phyloP scores from a whole-genome alignment of 2,888 invertebrate genomes.

The Polietes domitor region DNA sequence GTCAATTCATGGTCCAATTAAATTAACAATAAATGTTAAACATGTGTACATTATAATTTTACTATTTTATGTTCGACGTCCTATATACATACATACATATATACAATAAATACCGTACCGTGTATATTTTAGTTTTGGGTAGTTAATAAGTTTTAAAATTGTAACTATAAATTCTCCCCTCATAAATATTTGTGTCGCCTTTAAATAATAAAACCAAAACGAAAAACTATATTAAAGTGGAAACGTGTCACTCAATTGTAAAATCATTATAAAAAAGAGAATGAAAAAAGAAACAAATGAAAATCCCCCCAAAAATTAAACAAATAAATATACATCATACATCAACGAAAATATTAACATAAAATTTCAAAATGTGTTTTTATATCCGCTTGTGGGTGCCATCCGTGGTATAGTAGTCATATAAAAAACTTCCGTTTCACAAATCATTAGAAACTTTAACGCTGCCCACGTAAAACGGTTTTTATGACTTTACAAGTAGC shows the following conservation, averaged over 20 bases:
- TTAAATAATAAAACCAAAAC: slow-evolving; percentile 50
- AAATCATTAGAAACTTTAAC: neutral
- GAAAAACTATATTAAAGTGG: slow-evolving; percentile 27
- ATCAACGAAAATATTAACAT: slow-evolving; percentile 33
- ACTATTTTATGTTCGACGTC: slow-evolving; percentile 27
- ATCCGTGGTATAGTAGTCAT: no score
- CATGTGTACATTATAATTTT: slow-evolving; percentile 51
- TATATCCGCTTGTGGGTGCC: no score
- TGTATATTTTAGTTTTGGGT: slow-evolving; percentile 25
- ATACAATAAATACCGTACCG: no score
- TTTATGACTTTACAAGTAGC: no score
- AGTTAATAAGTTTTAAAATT: slow-evolving; percentile 59
- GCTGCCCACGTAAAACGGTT: no score
- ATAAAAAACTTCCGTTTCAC: neutral
- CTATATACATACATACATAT: neutral
- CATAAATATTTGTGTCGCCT: slow-evolving; percentile 61
- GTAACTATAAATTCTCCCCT: slow-evolving; percentile 43
- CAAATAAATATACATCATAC: slow-evolving; percentile 22
- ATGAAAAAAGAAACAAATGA: neutral
- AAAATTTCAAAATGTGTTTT: neutral
- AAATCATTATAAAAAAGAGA: slow-evolving; percentile 27
- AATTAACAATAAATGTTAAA: slow-evolving; percentile 75
- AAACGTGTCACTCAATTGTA: slow-evolving; percentile 28
- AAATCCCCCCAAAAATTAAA: neutral
- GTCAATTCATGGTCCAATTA: slow-evolving; percentile 79